Conservation (phyloP, 1,140 invertebrate species). For the Euwallacea fornicatus region DNA sequence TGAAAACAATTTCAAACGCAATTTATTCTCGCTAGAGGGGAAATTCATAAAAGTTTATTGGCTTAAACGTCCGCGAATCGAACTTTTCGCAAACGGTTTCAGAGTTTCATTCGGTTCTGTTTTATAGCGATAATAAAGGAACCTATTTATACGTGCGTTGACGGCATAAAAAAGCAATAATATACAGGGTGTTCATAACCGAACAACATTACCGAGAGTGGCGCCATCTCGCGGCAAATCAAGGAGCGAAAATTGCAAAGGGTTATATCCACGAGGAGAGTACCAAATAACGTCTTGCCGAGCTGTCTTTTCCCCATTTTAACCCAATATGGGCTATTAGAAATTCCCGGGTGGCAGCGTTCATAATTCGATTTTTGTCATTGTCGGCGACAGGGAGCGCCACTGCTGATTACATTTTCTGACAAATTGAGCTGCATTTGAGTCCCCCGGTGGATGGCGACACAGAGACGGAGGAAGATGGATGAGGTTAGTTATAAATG, state of each 20-base stretch:
- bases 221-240: no score
- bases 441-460: conserved; percentile 21
- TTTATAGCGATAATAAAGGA: no score
- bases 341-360: conserved; percentile 1
- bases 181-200: no score
- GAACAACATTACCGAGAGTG: no score
- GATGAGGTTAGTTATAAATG: conserved; percentile 58
- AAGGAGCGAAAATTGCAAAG: no score
- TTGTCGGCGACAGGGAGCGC: conserved; percentile 10
- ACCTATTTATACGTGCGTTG: no score
- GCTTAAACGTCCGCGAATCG: conserved; percentile 15
- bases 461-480: conserved; percentile 51
- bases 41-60: conserved; percentile 30
- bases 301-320: conserved; percentile 22
- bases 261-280: no score
- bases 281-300: background rate
- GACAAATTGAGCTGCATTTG: conserved; percentile 56
- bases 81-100: conserved; percentile 16
- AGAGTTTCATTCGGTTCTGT: conserved; percentile 5
- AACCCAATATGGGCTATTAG: background rate
- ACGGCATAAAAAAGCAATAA: no score
- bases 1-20: conserved; percentile 28
- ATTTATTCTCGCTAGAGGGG: conserved; percentile 16
- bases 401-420: conserved; percentile 53
- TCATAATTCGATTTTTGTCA: conserved; percentile 12